phyloP scores from a whole-genome alignment of 2,888 invertebrate genomes.

The Caenorhabditis virilis region DNA sequence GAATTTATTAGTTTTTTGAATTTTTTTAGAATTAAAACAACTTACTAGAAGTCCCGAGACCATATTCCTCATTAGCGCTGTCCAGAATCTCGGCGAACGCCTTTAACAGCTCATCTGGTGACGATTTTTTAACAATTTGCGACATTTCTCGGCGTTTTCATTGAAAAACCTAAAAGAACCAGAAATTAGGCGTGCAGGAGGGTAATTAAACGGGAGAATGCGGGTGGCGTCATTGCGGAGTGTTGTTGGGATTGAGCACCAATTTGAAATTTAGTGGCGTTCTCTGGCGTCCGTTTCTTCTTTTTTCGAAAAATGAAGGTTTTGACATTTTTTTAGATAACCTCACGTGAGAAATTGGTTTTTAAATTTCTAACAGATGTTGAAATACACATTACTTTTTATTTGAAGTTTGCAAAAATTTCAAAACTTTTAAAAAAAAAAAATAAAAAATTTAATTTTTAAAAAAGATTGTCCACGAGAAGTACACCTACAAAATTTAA shows the following conservation, averaged over 20 bases:
- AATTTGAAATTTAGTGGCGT: too few relatives aligned
- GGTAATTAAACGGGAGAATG: neutral
- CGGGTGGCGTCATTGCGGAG: neutral
- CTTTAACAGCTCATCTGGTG: constrained; percentile 18
- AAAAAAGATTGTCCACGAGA: too few relatives aligned
- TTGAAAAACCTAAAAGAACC: neutral
- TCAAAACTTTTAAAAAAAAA: too few relatives aligned
- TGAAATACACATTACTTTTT: too few relatives aligned
- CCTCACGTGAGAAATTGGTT: too few relatives aligned
- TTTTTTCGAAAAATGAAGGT: neutral
- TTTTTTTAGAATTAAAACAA: neutral
- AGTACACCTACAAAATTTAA: too few relatives aligned
- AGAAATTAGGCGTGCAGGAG: neutral
- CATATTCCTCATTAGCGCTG: constrained; percentile 33
- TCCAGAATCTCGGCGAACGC: constrained; percentile 42
- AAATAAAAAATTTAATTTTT: too few relatives aligned
- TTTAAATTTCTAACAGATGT: too few relatives aligned
- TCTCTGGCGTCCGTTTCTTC: too few relatives aligned
- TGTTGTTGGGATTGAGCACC: neutral
- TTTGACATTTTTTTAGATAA: too few relatives aligned
- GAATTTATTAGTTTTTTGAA: neutral
- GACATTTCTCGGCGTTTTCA: neutral
- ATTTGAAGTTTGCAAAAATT: too few relatives aligned
- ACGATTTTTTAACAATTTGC: neutral
- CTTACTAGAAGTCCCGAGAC: constrained; percentile 17